A percentile compares a stretch with the other conserved stretches of the same genome.
These are phyloP conservation scores for Paradoxurus hermaphroditus DNA, from an alignment of 2,113 vertebrate genomes.

Conservation along the genomic window DNA sequence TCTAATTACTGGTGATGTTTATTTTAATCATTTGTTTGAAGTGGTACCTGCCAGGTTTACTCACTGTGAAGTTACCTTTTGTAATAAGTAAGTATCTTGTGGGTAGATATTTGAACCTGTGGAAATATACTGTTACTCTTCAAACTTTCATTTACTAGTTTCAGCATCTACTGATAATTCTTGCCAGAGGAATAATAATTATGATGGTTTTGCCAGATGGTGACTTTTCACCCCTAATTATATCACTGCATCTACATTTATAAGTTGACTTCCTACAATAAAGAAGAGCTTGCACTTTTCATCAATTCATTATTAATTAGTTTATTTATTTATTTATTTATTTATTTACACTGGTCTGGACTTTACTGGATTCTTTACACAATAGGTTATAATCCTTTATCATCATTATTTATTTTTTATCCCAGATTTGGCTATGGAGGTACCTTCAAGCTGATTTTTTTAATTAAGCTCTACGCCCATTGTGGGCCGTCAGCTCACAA, in stretches of 20 bases:
- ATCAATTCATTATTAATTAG: background rate
- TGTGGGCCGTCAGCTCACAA: background rate
- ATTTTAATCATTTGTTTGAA: background rate
- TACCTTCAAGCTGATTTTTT: no score
- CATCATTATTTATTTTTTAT: no score
- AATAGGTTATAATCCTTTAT: no score
- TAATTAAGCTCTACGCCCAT: background rate
- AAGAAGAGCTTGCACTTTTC: background rate
- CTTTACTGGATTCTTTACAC: background rate
- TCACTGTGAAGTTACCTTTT: background rate
- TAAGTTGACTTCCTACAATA: background rate
- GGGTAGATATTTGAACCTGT: background rate
- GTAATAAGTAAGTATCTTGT: background rate
- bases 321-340: background rate
- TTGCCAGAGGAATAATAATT: constrained; percentile 13
- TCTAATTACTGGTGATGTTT: background rate
- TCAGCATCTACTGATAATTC: background rate
- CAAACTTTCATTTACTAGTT: background rate
- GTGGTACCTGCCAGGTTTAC: background rate
- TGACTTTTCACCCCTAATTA: background rate
- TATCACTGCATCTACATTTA: background rate
- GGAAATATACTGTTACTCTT: background rate
- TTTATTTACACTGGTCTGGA: background rate
- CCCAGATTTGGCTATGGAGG: no score
- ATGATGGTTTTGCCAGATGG: background rate